phyloP scores from a whole-genome alignment of 2,888 invertebrate species.

The Aphidoletes aphidimyza region DNA sequence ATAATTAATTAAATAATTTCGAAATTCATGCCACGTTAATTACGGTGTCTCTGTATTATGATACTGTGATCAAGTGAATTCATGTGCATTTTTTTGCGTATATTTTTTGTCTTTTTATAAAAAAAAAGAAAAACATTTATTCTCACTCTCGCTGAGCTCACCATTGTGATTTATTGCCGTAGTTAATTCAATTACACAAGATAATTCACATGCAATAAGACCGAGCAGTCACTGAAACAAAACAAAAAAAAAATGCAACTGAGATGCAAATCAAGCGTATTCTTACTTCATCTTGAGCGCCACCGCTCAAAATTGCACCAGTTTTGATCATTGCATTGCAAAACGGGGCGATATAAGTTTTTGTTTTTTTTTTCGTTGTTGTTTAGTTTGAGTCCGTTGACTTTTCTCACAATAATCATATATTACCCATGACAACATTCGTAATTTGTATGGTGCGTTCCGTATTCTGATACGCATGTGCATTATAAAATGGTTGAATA shows the following conservation, averaged over 20 bases:
- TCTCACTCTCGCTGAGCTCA: conserved; percentile 50
- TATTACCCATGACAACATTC: not conserved
- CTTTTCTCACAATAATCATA: conserved; percentile 12
- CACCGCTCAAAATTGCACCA: not conserved
- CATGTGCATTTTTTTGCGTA: not conserved
- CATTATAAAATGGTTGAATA: not conserved
- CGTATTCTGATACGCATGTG: conserved; percentile 8
- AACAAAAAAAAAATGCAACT: not conserved
- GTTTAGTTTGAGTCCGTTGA: not conserved
- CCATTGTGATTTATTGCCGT: conserved; percentile 51
- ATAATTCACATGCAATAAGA: conserved; percentile 24
- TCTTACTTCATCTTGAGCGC: not conserved
- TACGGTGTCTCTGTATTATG: conserved; percentile 19
- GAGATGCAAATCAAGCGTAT: conserved; percentile 28
- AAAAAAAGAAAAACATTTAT: no score
- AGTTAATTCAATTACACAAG: conserved; percentile 1
- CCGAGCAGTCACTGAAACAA: conserved; percentile 5
- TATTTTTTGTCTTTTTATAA: no score
- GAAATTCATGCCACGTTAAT: conserved; percentile 34
- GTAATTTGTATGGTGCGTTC: not conserved
- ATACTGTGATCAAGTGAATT: conserved; percentile 12
- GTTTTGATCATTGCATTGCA: not conserved
- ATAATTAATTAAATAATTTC: conserved; percentile 37
- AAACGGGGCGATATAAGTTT: not conserved
- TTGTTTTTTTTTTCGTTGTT: not conserved